Percentiles rank a stretch among this genome's conserved stretches.
Conservation (phyloP, 1,140 invertebrate species). For the Drosophila oshimai region DNA sequence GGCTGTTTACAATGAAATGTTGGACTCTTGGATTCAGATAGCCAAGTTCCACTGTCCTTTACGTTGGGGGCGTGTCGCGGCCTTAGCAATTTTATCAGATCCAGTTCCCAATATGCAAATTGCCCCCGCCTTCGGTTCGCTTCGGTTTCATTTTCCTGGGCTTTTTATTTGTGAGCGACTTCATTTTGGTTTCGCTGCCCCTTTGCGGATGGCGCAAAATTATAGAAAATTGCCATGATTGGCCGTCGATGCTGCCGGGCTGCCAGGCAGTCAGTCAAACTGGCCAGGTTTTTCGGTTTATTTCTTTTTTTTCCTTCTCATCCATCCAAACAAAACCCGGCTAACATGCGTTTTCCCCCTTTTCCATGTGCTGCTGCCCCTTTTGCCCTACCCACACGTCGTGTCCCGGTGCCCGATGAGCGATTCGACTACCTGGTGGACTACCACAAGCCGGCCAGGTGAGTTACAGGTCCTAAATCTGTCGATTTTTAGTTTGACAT, state of each 20-base stretch:
- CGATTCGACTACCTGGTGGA: slow-evolving; percentile 97
- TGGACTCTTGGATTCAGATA: background rate
- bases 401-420: slow-evolving; percentile 98
- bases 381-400: slow-evolving; percentile 87
- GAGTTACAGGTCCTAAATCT: slow-evolving; percentile 67
- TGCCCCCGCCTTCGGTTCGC: slow-evolving; percentile 36
- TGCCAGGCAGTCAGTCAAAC: slow-evolving; percentile 31
- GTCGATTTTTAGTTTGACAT: background rate
- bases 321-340: slow-evolving; percentile 17
- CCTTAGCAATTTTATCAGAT: slow-evolving; percentile 61
- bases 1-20: no score
- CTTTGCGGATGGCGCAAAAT: slow-evolving; percentile 65
- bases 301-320: background rate
- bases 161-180: slow-evolving; percentile 66
- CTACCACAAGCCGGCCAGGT: slow-evolving; percentile 97
- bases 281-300: background rate
- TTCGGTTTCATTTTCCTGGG: slow-evolving; percentile 26
- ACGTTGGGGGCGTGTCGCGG: slow-evolving; percentile 46
- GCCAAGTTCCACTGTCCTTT: background rate
- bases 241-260: slow-evolving; percentile 48
- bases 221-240: slow-evolving; percentile 82
- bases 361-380: slow-evolving; percentile 11
- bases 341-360: slow-evolving; percentile 49
- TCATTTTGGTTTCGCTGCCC: slow-evolving; percentile 60
- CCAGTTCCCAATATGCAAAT: slow-evolving; percentile 76